Conservation (phyloP, 1,140 invertebrate genomes). For the Panagrolaimus sp. region DNA sequence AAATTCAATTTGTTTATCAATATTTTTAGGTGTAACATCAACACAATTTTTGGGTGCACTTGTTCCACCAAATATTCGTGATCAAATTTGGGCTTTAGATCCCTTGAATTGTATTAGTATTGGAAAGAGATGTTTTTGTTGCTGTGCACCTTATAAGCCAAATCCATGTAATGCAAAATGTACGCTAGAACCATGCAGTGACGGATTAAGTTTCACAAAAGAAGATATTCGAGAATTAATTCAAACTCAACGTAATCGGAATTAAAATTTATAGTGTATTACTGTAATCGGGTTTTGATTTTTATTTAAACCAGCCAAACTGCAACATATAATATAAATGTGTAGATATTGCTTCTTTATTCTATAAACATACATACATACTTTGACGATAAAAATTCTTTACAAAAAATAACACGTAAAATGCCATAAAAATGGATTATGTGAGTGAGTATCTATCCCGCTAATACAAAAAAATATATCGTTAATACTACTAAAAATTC, state of each 20-base stretch:
- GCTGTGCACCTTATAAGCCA: constrained; percentile 37
- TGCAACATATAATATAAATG: not conserved
- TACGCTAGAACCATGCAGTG: constrained; percentile 34
- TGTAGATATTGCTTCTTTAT: not conserved
- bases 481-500: not conserved
- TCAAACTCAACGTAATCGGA: not conserved
- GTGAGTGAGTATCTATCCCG: too few relatives aligned
- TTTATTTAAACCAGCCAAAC: not conserved
- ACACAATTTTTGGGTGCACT: constrained; percentile 35
- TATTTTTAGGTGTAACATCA: constrained; percentile 36
- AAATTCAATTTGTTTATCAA: too few relatives aligned
- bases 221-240: constrained; percentile 8
- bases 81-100: constrained; percentile 43
- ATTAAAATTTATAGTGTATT: constrained; percentile 6
- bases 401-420: too few relatives aligned
- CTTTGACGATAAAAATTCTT: not conserved
- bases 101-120: constrained; percentile 48
- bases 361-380: not conserved
- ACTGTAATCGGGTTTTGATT: not conserved
- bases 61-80: constrained; percentile 40
- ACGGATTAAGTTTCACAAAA: constrained; percentile 29
- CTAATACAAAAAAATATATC: too few relatives aligned
- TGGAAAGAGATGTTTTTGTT: constrained; percentile 39
- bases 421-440: too few relatives aligned
- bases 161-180: constrained; percentile 45